A percentile compares a stretch with the other conserved stretches of the same genome.
These are phyloP conservation scores for Pangasius sanitwongsei DNA, from an alignment of 2,797 vertebrate genomes.

Conservation along the genomic window DNA sequence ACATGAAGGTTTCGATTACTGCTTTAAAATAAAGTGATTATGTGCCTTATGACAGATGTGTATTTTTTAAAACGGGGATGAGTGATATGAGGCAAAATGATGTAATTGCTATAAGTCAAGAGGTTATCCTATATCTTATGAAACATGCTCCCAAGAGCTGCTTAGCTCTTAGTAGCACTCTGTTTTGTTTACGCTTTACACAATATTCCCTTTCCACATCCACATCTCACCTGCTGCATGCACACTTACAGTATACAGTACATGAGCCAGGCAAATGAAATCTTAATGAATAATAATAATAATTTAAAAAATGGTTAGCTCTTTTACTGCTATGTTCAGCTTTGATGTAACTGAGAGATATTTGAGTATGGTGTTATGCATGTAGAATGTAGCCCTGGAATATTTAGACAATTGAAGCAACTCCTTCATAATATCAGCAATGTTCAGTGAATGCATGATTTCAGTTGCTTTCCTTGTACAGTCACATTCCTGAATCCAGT, in stretches of 20 bases:
- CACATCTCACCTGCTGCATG: background rate
- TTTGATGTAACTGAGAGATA: background rate
- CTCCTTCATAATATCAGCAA: background rate
- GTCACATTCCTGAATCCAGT: background rate
- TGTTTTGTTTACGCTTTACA: background rate
- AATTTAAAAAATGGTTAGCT: background rate
- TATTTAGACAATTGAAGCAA: conserved; percentile 15
- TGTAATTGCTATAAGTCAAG: background rate
- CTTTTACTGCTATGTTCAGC: background rate
- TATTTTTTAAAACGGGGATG: background rate
- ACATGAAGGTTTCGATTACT: background rate
- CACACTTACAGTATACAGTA: background rate
- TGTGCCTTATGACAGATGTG: background rate
- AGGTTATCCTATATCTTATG: background rate
- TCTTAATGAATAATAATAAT: background rate
- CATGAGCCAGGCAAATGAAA: background rate
- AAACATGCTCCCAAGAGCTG: background rate
- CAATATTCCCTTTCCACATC: background rate
- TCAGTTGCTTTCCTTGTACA: background rate
- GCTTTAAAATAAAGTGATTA: background rate
- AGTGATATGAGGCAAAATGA: background rate
- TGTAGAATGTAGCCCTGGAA: conserved; percentile 40
- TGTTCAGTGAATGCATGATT: background rate
- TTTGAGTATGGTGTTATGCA: background rate
- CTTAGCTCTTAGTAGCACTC: background rate